Evolutionary conservation across 1,140 invertebrate species (phyloP), one percentile per base, ranked within the genome.

Genomic region (Holotrichia oblita): DNA sequence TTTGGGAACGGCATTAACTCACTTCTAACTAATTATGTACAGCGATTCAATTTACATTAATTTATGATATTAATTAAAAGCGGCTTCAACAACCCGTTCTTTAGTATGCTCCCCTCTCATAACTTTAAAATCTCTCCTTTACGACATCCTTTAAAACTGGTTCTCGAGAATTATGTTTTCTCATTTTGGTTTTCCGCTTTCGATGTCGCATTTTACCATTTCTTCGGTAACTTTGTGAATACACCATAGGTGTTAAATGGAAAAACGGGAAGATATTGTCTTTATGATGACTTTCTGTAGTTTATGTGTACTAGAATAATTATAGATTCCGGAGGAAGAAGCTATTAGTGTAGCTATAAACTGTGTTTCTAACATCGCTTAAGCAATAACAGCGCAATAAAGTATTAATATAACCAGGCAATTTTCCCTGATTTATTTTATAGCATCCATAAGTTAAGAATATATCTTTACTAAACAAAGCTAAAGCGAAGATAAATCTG

Each of bases 61-160:
- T 74, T 74, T 74, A 74, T 74, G 73, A 34, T 44, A 27, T 74
- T 44, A 74, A 74, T 74, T 74, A 74, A 74, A 74, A 40, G 73
- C 73, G n/a, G n/a, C 34, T 74, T 27, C 61, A 69, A 22, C 22
- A 69, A 69, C 61, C 22, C 61, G 61, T 55, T 69, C 22, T 69
- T 24, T 69, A 69, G 27, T 48, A 17, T 48, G 10, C 44, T 48
- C 61, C 10, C 27, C 61, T 12, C 61, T 10, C 22, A 55, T 55
- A n/a, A 69, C 61, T 34, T 22, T 27, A 27, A 69, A 69, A 69
- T 69, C 61, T 69, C 61, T 27, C 8, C 20, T 27, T 69, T 69
- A 69, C 22, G 61, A 69, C 27, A 27, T 22, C 61, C 20, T 69
- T 22, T 69, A 69, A 10, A 34, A 20, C 6, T 24, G 8, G 24